phyloP scores from a whole-genome alignment of 2,113 vertebrate species.

The Aptenodytes patagonicus region DNA sequence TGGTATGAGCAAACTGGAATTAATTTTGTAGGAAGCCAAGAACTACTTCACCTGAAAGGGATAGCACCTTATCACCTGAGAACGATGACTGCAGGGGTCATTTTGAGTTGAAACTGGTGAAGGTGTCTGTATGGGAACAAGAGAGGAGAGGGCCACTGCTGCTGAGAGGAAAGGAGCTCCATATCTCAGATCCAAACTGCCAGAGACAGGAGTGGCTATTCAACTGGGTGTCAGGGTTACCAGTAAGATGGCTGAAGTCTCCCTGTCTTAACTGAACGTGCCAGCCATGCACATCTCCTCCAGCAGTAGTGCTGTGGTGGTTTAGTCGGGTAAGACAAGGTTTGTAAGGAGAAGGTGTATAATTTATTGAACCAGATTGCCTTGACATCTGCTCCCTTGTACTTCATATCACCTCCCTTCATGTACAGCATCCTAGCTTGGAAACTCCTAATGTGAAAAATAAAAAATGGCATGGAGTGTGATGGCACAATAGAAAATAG shows the following conservation, averaged over 20 bases:
- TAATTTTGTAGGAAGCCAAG: background rate
- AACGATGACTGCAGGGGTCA: background rate
- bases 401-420: background rate
- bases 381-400: background rate
- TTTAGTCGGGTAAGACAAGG: background rate
- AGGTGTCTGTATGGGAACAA: background rate
- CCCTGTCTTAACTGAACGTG: background rate
- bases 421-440: background rate
- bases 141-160: background rate
- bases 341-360: background rate
- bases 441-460: background rate
- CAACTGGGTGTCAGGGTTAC: background rate
- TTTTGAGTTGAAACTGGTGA: background rate
- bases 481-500: background rate
- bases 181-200: background rate
- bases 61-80: background rate
- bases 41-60: background rate
- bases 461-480: background rate
- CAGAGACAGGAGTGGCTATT: background rate
- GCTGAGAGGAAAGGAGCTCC: background rate
- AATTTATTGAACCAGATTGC: background rate
- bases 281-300: background rate
- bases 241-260: background rate
- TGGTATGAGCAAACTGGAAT: background rate
- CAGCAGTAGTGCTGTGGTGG: background rate